phyloP scores from a whole-genome alignment of 2,888 invertebrate species.

The Caenorhabditis becei region DNA sequence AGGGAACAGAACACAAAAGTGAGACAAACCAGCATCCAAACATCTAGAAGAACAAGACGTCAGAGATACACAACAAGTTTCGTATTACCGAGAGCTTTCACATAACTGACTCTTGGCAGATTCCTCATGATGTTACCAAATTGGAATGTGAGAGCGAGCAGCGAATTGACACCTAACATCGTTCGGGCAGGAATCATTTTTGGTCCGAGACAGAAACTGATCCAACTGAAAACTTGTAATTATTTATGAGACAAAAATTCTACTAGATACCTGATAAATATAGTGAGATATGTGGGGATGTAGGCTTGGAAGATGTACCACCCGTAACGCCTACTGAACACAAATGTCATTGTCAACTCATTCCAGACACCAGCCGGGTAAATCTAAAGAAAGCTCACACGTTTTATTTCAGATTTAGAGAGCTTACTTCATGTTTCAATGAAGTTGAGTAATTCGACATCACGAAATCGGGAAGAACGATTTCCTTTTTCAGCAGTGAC shows the following conservation, averaged over 20 bases:
- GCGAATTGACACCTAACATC: slow-evolving; percentile 79
- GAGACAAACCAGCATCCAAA: slow-evolving; percentile 79
- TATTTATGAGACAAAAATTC: too few relatives aligned
- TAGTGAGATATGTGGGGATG: slow-evolving; percentile 81
- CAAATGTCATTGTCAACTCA: slow-evolving; percentile 80
- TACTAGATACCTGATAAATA: slow-evolving; percentile 78
- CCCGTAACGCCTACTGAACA: slow-evolving; percentile 79
- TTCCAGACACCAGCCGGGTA: slow-evolving; percentile 81
- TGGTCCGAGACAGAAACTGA: slow-evolving; percentile 76
- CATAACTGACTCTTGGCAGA: slow-evolving; percentile 76
- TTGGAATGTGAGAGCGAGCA: slow-evolving; percentile 76
- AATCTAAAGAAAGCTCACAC: slow-evolving; percentile 52
- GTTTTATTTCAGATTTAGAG: neutral
- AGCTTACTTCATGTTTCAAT: slow-evolving; percentile 70
- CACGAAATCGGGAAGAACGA: slow-evolving; percentile 80
- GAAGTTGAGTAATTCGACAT: slow-evolving; percentile 76
- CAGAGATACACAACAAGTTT: neutral
- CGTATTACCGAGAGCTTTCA: slow-evolving; percentile 70
- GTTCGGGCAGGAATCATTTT: slow-evolving; percentile 80
- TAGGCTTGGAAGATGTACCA: slow-evolving; percentile 82
- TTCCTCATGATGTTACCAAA: slow-evolving; percentile 81
- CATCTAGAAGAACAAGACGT: slow-evolving; percentile 57
- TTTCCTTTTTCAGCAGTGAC: slow-evolving; percentile 76
- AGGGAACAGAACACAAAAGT: slow-evolving; percentile 79
- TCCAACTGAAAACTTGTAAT: slow-evolving; percentile 71